These are phyloP conservation scores for Chiroxiphia lanceolata DNA, from an alignment of 2,797 vertebrate species.

Conservation along the genomic window DNA sequence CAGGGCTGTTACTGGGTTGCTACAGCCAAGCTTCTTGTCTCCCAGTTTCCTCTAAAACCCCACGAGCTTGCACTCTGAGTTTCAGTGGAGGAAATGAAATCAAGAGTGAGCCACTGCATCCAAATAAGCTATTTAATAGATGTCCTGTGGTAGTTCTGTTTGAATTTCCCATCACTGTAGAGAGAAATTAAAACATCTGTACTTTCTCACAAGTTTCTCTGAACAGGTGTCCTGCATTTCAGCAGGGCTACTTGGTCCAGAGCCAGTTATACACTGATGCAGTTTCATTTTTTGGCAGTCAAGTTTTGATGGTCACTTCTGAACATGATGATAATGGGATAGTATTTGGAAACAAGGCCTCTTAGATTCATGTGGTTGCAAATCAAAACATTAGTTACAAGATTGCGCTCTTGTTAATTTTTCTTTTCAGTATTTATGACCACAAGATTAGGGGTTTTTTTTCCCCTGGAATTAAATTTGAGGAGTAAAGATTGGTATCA, in stretches of 20 bases:
- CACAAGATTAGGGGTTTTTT: background rate
- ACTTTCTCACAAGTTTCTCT: background rate
- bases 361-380: background rate
- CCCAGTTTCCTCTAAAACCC: background rate
- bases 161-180: background rate
- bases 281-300: background rate
- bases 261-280: background rate
- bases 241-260: background rate
- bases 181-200: background rate
- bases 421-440: background rate
- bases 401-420: background rate
- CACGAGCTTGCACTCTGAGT: fast-evolving
- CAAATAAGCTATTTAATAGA: background rate
- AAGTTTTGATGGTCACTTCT: background rate
- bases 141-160: background rate
- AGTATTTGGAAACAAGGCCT: background rate
- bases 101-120: background rate
- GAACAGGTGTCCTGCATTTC: background rate
- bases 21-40: background rate
- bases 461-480: background rate
- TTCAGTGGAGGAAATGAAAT: background rate
- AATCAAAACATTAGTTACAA: background rate
- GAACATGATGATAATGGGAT: background rate
- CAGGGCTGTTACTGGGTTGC: background rate
- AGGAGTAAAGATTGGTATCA: background rate